phyloP scores from a whole-genome alignment of 1,140 invertebrate genomes.

The Drosophila pseudoobscura region DNA sequence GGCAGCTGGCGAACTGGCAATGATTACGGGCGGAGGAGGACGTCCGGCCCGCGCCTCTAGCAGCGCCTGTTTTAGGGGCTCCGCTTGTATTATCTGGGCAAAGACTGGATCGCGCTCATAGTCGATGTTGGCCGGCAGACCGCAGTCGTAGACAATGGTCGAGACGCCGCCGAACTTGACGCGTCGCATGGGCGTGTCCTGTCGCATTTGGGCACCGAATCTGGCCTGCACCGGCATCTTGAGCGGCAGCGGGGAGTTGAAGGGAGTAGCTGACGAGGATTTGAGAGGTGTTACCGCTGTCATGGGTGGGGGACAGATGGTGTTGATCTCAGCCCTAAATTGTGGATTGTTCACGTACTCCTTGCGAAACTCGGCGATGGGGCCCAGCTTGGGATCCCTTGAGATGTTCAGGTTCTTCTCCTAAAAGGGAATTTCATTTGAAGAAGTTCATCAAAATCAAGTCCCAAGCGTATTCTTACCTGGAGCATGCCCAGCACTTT shows the following conservation, averaged over 20 bases:
- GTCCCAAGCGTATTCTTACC: conserved; percentile 24
- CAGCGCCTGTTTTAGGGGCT: conserved; percentile 63
- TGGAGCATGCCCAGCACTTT: conserved; percentile 84
- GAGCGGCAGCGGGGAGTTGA: conserved; percentile 73
- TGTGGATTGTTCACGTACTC: conserved; percentile 85
- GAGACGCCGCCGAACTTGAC: conserved; percentile 77
- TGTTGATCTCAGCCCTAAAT: conserved; percentile 84
- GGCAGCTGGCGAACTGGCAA: conserved; percentile 43
- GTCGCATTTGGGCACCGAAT: conserved; percentile 70
- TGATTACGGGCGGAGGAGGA: conserved; percentile 43
- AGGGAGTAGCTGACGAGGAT: conserved; percentile 43
- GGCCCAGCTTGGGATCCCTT: conserved; percentile 84
- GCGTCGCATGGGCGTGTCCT: conserved; percentile 77
- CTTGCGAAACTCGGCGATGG: conserved; percentile 85
- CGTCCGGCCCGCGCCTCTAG: conserved; percentile 55
- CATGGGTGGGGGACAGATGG: conserved; percentile 39
- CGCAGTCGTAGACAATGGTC: conserved; percentile 70
- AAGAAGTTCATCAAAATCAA: background rate
- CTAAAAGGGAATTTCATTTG: conserved; percentile 16
- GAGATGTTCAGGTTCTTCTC: conserved; percentile 84
- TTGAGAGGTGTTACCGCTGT: conserved; percentile 46
- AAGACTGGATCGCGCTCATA: conserved; percentile 77
- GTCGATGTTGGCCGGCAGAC: conserved; percentile 69
- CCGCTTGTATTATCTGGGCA: conserved; percentile 74
- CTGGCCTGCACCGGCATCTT: conserved; percentile 63